These are phyloP conservation scores for Lasioglossum zephyrum DNA, from an alignment of 2,888 invertebrate species.

Conservation along the genomic window DNA sequence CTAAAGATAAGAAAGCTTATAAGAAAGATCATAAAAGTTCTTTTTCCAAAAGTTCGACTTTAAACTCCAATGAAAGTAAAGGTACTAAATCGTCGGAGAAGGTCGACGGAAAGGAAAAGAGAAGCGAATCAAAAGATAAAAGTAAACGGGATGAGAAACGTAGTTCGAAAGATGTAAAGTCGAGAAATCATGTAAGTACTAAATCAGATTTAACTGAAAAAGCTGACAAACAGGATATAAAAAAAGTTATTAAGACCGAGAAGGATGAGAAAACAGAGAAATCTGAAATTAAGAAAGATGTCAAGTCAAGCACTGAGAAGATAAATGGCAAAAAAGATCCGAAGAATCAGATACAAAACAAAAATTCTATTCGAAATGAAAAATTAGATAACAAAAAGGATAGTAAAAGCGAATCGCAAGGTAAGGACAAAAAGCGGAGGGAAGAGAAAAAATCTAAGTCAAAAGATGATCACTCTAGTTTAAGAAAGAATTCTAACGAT, in stretches of 20 bases:
- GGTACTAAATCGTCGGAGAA: constrained; percentile 70
- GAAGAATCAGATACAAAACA: constrained; percentile 65
- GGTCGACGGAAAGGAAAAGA: constrained; percentile 73
- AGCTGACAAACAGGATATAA: constrained; percentile 57
- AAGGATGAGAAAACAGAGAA: constrained; percentile 69
- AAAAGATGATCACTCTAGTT: constrained; percentile 90
- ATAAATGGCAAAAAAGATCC: constrained; percentile 62
- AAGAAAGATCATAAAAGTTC: constrained; percentile 77
- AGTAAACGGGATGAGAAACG: constrained; percentile 74
- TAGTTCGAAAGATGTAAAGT: constrained; percentile 67
- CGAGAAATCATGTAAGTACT: constrained; percentile 51
- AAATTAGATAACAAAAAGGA: constrained; percentile 62
- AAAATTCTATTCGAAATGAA: constrained; percentile 61
- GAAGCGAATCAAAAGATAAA: constrained; percentile 76
- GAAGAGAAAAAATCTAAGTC: constrained; percentile 84
- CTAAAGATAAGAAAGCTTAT: constrained; percentile 76
- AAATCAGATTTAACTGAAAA: constrained; percentile 61
- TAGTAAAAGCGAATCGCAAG: constrained; percentile 59
- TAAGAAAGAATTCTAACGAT: constrained; percentile 87
- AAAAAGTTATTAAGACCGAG: constrained; percentile 63
- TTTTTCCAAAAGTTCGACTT: constrained; percentile 73
- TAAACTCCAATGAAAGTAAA: constrained; percentile 76
- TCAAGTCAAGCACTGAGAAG: constrained; percentile 69
- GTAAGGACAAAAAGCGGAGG: constrained; percentile 79
- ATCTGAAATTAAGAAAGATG: constrained; percentile 71